These are phyloP conservation scores for Hydrolagus affinis DNA, from an alignment of 2,113 vertebrate genomes.

Conservation along the genomic window DNA sequence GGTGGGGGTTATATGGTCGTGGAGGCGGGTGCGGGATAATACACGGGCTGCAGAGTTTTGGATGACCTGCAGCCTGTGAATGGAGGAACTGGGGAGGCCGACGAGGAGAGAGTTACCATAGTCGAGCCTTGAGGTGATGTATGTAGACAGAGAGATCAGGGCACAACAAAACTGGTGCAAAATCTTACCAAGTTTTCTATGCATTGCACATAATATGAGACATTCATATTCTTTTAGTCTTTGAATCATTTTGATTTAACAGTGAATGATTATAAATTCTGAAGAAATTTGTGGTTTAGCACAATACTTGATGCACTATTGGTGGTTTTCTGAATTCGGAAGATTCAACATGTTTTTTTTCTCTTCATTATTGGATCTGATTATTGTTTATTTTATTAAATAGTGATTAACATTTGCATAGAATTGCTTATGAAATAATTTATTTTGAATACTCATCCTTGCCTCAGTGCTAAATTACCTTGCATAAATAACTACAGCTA, in stretches of 20 bases:
- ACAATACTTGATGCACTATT: not conserved
- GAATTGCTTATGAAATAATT: not conserved
- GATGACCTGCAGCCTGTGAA: no score
- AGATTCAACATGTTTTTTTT: not conserved
- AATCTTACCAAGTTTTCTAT: not conserved
- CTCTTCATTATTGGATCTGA: not conserved
- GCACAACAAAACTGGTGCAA: no score
- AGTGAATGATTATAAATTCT: no score
- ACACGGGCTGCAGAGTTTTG: no score
- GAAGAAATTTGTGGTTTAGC: not conserved
- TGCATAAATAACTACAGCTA: not conserved
- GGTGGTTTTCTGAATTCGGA: no score
- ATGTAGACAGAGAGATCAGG: no score
- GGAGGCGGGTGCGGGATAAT: no score
- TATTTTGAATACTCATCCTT: not conserved
- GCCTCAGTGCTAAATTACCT: not conserved
- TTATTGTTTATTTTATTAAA: not conserved
- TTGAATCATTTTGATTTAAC: not conserved
- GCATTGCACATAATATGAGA: not conserved
- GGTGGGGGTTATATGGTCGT: no score
- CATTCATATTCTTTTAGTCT: not conserved
- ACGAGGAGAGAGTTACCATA: no score
- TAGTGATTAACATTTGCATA: not conserved
- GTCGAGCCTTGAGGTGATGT: no score
- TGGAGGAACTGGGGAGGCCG: no score